Percentiles rank a stretch among this genome's conserved stretches.
phyloP scores from a whole-genome alignment of 2,888 invertebrate species.

The Spilarctia lutea region DNA sequence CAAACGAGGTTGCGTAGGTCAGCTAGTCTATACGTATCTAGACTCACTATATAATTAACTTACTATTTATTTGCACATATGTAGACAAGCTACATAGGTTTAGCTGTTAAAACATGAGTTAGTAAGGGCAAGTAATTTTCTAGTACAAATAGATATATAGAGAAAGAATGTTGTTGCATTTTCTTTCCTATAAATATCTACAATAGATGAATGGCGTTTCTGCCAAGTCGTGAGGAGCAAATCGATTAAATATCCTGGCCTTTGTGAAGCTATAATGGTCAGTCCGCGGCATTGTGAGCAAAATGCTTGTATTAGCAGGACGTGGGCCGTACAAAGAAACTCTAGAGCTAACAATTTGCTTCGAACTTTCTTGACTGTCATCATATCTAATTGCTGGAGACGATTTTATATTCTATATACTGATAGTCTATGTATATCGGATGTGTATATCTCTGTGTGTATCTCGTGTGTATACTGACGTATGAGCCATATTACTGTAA shows the following conservation, averaged over 20 bases:
- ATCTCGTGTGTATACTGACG: too few species aligned
- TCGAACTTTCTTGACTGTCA: slow-evolving; percentile 1
- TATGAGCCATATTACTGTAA: too few species aligned
- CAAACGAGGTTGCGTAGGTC: too few species aligned
- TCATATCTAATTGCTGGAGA: background rate
- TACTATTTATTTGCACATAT: too few species aligned
- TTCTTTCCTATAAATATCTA: background rate
- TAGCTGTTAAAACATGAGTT: too few species aligned
- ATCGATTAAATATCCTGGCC: slow-evolving; percentile 16
- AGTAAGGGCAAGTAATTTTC: too few species aligned
- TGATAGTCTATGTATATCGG: background rate
- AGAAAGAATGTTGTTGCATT: background rate
- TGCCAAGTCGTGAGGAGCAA: slow-evolving; percentile 22
- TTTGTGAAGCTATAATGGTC: slow-evolving; percentile 27
- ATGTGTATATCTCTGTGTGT: too few species aligned
- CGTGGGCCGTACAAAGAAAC: slow-evolving; percentile 13
- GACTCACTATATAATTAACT: too few species aligned
- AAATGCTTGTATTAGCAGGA: slow-evolving; percentile 26
- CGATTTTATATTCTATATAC: background rate
- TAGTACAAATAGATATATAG: too few species aligned
- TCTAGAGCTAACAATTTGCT: slow-evolving; percentile 15
- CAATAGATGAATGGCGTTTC: slow-evolving; percentile 13
- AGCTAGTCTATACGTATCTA: too few species aligned
- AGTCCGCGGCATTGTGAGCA: slow-evolving; percentile 31
- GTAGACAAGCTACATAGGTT: too few species aligned